Evolutionary conservation across 1,140 invertebrate genomes (phyloP), one percentile per base, ranked within the genome.

Genomic region (Sminthurinus signatus): DNA sequence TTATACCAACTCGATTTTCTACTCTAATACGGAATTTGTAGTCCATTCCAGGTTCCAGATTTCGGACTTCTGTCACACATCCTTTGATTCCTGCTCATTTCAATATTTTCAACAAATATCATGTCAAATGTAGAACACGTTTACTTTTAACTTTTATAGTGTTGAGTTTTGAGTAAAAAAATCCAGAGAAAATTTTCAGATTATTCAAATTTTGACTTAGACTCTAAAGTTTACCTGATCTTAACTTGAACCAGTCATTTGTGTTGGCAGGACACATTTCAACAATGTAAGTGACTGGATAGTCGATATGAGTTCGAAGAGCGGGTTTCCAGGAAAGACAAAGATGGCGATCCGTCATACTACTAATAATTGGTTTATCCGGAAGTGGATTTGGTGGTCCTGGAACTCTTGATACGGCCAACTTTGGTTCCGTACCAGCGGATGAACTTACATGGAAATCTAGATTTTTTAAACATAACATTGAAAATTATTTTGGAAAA

Each of bases 1-100:
- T 94, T n/a, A 96, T 84, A n/a, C 93, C 94, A 74, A 91, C 92
- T 76, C 93, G 91, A 75, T 96, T 96, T 74, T 96, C 92, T 1
- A 96, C 93, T n/a, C 93, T 83, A 28, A 96, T 83, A 48, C 93
- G 81, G 80, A 96, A 96, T 74, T 88, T 88, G 77, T 95, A 96
- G 78, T 96, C 91, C 58, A 87, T 81, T 78, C 89, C 88, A 0
- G 91, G 91, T 72, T 89, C 85, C 39, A 90, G 79, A 75, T 88
- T 88, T 28, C 84, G 80, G 52, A 96, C 87, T 73, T 93, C 90
- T 74, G 50, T 52, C 23, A 84, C 83, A 73, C 88, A 91, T 44
- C 88, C 89, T 63, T 89, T 82, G 5, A 95, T 82, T 3, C 89
- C 79, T 77, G 56, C n/a, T n/a, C n/a, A n/a, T n/a, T n/a, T n/a